Conservation (phyloP, 2,888 invertebrate genomes). For the Leptopilina drosophilae region DNA sequence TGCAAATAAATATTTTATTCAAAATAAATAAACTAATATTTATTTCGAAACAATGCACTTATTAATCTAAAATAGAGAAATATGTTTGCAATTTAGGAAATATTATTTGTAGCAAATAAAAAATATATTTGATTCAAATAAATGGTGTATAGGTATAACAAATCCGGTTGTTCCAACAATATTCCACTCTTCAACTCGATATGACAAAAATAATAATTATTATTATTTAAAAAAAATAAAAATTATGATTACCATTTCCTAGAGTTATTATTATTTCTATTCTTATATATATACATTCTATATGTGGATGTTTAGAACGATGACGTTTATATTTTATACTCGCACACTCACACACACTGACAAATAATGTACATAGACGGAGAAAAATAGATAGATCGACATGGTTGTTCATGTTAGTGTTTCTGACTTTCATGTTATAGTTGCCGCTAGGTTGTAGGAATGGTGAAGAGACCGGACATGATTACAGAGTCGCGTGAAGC, state of each 20-base stretch:
- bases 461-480: constrained; percentile 71
- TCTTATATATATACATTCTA: too few relatives aligned
- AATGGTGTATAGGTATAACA: not conserved
- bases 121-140: too few relatives aligned
- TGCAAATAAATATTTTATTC: too few relatives aligned
- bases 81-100: too few relatives aligned
- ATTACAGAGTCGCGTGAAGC: constrained; percentile 74
- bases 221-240: too few relatives aligned
- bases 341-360: not conserved
- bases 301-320: constrained; percentile 1
- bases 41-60: too few relatives aligned
- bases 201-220: too few relatives aligned
- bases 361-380: not conserved
- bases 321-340: constrained; percentile 18
- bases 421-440: constrained; percentile 1
- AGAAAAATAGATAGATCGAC: constrained; percentile 8
- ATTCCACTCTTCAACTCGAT: too few relatives aligned
- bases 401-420: constrained; percentile 32
- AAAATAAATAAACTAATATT: too few relatives aligned
- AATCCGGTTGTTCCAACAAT: not conserved
- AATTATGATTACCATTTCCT: not conserved
- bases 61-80: too few relatives aligned
- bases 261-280: not conserved
- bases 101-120: too few relatives aligned
- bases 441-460: constrained; percentile 16